Percentiles rank a stretch among this genome's conserved stretches.
phyloP scores from a whole-genome alignment of 53 echinoderm and acorn worm genomes.

The Apostichopus leukothele region DNA sequence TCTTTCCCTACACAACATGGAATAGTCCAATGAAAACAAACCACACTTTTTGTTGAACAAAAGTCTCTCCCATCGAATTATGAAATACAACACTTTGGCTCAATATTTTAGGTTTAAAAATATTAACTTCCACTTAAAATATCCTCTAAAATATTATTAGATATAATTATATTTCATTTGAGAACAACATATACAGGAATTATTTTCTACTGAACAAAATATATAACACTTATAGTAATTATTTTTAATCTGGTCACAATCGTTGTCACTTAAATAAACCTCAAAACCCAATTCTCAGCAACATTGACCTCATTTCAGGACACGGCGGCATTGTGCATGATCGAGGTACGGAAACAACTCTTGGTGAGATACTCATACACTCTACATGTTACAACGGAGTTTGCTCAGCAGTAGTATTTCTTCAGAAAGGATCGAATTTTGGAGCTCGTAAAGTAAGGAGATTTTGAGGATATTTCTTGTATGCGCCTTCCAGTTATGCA shows the following conservation, averaged over 20 bases:
- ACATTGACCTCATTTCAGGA: conserved; percentile 47
- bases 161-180: too few relatives aligned
- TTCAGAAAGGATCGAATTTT: background rate
- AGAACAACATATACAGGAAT: too few relatives aligned
- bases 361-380: background rate
- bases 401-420: conserved; percentile 10
- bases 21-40: conserved; percentile 47
- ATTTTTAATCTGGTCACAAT: conserved; percentile 28
- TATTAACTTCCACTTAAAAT: too few relatives aligned
- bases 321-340: conserved; percentile 36
- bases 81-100: background rate
- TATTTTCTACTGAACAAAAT: too few relatives aligned
- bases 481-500: conserved; percentile 4
- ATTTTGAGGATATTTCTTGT: conserved; percentile 11
- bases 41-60: conserved; percentile 17
- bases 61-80: background rate
- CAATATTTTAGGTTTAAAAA: too few relatives aligned
- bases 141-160: too few relatives aligned
- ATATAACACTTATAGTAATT: too few relatives aligned
- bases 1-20: conserved; percentile 27
- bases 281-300: conserved; percentile 41
- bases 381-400: background rate
- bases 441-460: background rate
- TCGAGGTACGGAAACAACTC: conserved; percentile 31
- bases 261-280: conserved; percentile 31